A percentile compares a stretch with the other conserved stretches of the same genome.
Evolutionary conservation across 2,113 vertebrate species (phyloP).

Genomic region (Brachypodius melanocephalos): DNA sequence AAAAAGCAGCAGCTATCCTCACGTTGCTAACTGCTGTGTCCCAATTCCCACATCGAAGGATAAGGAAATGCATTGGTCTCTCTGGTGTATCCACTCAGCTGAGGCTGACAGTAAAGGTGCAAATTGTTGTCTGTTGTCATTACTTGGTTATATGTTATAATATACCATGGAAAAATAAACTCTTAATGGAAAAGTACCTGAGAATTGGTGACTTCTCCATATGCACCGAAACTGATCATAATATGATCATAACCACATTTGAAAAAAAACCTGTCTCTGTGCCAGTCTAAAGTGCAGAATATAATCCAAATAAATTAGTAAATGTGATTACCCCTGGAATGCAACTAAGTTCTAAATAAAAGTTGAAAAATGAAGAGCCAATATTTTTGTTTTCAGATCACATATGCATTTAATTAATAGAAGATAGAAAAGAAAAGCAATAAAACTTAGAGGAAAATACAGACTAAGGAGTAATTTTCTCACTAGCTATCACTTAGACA

Average conservation of each 20-base stretch:
- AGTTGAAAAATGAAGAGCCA: background rate
- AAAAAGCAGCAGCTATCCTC: background rate
- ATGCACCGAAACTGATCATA: background rate
- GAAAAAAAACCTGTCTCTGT: background rate
- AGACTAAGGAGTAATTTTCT: background rate
- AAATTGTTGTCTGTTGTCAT: background rate
- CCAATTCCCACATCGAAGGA: background rate
- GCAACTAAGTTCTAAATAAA: background rate
- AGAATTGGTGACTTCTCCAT: background rate
- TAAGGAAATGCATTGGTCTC: background rate
- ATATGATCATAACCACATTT: background rate
- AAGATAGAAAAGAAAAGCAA: background rate
- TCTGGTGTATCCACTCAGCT: background rate
- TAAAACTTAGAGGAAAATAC: background rate
- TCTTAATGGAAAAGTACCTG: background rate
- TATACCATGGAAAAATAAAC: background rate
- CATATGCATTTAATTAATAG: background rate
- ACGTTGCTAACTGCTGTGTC: background rate
- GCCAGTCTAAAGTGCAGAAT: background rate
- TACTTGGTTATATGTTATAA: background rate
- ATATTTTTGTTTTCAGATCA: background rate
- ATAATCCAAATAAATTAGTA: background rate
- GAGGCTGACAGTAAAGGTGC: background rate
- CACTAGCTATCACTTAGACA: background rate
- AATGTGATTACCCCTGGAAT: background rate